Evolutionary conservation across 2,797 vertebrate genomes (phyloP).

Genomic region (Lagorchestes hirsutus): DNA sequence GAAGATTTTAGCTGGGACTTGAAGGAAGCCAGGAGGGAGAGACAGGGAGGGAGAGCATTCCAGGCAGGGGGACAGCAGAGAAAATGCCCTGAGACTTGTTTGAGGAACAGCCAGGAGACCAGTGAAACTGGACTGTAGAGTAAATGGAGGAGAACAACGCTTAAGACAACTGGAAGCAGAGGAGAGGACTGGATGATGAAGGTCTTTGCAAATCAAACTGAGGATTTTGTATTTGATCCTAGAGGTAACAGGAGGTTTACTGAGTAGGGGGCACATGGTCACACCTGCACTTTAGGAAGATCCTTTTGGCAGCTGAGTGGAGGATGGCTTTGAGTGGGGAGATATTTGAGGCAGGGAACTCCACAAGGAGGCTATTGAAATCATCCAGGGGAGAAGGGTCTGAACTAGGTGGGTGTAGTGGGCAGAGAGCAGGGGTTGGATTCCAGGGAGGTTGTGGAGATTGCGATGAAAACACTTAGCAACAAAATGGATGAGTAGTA

Average conservation of each 20-base stretch:
- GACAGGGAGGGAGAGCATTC: neutral
- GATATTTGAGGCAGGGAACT: neutral
- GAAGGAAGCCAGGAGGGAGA: neutral
- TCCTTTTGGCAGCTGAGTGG: neutral
- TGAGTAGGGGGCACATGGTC: neutral
- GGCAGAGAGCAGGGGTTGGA: neutral
- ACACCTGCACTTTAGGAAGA: neutral
- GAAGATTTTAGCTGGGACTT: neutral
- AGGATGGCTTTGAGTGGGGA: neutral
- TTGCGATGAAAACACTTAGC: neutral
- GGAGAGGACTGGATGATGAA: neutral
- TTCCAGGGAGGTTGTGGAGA: neutral
- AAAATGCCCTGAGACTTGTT: neutral
- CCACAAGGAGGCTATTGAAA: neutral
- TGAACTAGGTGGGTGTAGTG: neutral
- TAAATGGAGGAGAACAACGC: neutral
- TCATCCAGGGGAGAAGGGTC: neutral
- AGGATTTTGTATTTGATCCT: neutral
- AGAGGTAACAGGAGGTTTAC: neutral
- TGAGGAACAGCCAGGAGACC: neutral
- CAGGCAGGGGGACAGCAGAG: neutral
- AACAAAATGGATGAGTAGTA: neutral
- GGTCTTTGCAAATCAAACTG: neutral
- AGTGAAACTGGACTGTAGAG: neutral
- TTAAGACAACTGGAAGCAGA: neutral